These are phyloP conservation scores for Rhopalosiphum maidis DNA, from an alignment of 1,140 invertebrate genomes.

Conservation along the genomic window DNA sequence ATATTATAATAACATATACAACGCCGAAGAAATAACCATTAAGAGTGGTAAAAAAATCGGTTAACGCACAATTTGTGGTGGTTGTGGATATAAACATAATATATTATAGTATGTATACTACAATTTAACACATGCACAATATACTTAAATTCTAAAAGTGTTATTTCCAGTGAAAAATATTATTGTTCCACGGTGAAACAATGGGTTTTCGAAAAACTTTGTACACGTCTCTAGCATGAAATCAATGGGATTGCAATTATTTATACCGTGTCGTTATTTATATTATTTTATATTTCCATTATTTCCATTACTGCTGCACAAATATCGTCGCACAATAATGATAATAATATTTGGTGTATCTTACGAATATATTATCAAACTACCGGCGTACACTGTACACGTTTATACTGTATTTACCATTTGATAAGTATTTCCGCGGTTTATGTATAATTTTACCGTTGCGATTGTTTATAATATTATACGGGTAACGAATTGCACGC, in stretches of 20 bases:
- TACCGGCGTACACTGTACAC: background rate
- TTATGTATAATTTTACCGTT: too few species aligned
- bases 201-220: background rate
- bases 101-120: background rate
- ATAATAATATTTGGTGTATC: too few species aligned
- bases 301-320: too few species aligned
- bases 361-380: background rate
- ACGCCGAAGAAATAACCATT: background rate
- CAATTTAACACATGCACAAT: background rate
- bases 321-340: too few species aligned
- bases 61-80: background rate
- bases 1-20: background rate
- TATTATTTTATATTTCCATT: too few species aligned
- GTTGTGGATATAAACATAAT: background rate
- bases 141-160: background rate
- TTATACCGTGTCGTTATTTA: too few species aligned
- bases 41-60: background rate
- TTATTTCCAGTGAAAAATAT: background rate
- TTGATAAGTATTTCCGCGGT: background rate
- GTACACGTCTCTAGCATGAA: too few species aligned
- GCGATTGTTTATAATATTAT: conserved; percentile 17
- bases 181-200: background rate
- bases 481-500: background rate
- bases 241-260: too few species aligned
- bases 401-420: background rate